phyloP scores from a whole-genome alignment of 1,140 invertebrate species.

The Apis florea region DNA sequence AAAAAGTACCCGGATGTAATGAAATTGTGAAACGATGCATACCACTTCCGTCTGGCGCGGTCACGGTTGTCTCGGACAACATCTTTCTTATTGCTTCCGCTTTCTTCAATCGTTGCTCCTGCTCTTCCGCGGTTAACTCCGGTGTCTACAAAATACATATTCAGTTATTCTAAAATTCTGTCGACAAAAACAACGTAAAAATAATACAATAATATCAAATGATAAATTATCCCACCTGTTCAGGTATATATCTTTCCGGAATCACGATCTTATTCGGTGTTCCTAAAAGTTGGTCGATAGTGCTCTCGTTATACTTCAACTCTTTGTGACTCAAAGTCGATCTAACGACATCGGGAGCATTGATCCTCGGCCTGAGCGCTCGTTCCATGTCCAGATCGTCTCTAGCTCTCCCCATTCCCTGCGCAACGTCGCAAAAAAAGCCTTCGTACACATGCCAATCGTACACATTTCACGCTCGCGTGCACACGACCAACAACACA shows the following conservation, averaged over 20 bases:
- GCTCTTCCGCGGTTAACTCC: constrained; percentile 90
- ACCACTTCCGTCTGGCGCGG: constrained; percentile 71
- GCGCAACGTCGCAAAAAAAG: constrained; percentile 34
- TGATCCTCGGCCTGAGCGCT: constrained; percentile 85
- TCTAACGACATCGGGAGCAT: constrained; percentile 91
- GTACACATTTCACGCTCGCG: too few relatives aligned
- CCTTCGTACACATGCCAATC: background rate
- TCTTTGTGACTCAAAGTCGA: constrained; percentile 87
- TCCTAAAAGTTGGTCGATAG: constrained; percentile 91
- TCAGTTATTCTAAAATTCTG: background rate
- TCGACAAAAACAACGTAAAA: background rate
- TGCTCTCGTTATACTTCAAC: constrained; percentile 86
- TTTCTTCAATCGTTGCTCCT: constrained; percentile 90
- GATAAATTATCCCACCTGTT: constrained; percentile 82
- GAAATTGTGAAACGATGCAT: background rate
- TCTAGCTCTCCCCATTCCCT: constrained; percentile 85
- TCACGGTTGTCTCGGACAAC: constrained; percentile 86
- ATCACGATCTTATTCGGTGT: constrained; percentile 95
- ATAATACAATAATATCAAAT: background rate
- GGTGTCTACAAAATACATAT: constrained; percentile 82
- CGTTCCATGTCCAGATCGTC: constrained; percentile 94
- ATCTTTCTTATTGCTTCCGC: constrained; percentile 95
- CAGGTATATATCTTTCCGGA: constrained; percentile 94
- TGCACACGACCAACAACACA: background rate
- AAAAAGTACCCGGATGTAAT: background rate